phyloP scores from a whole-genome alignment of 2,888 invertebrate species.

The Metellina segmentata region DNA sequence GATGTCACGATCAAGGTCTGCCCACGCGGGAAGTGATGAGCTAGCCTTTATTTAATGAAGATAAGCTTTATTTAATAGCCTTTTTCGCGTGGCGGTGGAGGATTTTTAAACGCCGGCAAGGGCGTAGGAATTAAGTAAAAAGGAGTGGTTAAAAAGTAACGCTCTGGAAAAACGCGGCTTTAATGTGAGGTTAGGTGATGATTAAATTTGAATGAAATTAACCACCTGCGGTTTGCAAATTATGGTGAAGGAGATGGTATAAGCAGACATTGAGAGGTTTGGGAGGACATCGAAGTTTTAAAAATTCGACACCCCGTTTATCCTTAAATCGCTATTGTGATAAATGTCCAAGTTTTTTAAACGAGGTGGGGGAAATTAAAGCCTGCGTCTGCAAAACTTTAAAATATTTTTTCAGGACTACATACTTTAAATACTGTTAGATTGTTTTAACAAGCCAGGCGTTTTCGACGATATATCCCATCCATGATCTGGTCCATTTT shows the following conservation, averaged over 20 bases:
- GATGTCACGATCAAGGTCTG: constrained; percentile 47
- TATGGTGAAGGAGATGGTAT: background rate
- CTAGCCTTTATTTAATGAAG: constrained; percentile 61
- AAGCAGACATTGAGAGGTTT: background rate
- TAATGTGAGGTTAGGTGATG: background rate
- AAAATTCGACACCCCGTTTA: background rate
- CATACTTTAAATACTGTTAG: no score
- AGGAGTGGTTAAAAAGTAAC: background rate
- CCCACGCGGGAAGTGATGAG: constrained; percentile 51
- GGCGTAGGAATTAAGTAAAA: background rate
- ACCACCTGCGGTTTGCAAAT: background rate
- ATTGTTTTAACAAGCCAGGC: no score
- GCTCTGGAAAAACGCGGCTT: background rate
- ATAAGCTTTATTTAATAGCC: constrained; percentile 51
- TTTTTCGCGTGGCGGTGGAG: constrained; percentile 1
- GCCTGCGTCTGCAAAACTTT: no score
- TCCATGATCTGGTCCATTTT: no score
- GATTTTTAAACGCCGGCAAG: constrained; percentile 29
- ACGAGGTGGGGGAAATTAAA: background rate
- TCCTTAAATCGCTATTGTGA: background rate
- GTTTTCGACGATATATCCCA: no score
- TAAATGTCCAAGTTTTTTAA: background rate
- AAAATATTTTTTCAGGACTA: no score
- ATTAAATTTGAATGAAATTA: background rate
- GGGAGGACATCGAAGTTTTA: background rate